A percentile compares a stretch with the other conserved stretches of the same genome.
Evolutionary conservation across 2,888 invertebrate genomes (phyloP).

Genomic region (Altica lythri): DNA sequence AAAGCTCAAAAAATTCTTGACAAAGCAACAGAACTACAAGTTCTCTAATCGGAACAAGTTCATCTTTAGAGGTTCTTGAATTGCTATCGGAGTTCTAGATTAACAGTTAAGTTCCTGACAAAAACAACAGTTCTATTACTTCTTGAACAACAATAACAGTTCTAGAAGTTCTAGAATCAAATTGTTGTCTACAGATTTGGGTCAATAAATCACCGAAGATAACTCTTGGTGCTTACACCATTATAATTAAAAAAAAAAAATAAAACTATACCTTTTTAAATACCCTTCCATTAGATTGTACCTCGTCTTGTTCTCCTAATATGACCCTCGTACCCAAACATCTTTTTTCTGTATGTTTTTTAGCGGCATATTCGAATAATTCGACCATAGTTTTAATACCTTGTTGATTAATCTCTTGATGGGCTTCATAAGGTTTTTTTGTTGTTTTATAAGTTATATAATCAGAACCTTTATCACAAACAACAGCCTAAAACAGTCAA

Average conservation of each 20-base stretch:
- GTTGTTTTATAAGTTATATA: slow-evolving; percentile 73
- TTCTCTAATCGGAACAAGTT: no score
- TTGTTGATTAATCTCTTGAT: slow-evolving; percentile 71
- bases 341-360: slow-evolving; percentile 69
- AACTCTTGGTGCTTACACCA: no score
- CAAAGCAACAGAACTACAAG: no score
- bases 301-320: slow-evolving; percentile 89
- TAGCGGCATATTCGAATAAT: slow-evolving; percentile 77
- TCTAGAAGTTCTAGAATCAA: background rate
- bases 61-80: no score
- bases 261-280: slow-evolving; percentile 79
- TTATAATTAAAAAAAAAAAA: background rate
- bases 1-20: no score
- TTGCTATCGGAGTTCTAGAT: no score
- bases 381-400: slow-evolving; percentile 79
- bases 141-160: background rate
- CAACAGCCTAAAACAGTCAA: slow-evolving; percentile 17
- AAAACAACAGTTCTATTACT: no score
- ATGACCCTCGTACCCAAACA: slow-evolving; percentile 89
- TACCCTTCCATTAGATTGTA: slow-evolving; percentile 87
- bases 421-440: slow-evolving; percentile 69
- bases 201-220: no score
- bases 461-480: slow-evolving; percentile 16
- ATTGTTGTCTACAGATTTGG: no score
- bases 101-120: no score